A percentile compares a stretch with the other conserved stretches of the same genome.
phyloP scores from a whole-genome alignment of 1,140 invertebrate genomes.

The Branchinecta lindahli region DNA sequence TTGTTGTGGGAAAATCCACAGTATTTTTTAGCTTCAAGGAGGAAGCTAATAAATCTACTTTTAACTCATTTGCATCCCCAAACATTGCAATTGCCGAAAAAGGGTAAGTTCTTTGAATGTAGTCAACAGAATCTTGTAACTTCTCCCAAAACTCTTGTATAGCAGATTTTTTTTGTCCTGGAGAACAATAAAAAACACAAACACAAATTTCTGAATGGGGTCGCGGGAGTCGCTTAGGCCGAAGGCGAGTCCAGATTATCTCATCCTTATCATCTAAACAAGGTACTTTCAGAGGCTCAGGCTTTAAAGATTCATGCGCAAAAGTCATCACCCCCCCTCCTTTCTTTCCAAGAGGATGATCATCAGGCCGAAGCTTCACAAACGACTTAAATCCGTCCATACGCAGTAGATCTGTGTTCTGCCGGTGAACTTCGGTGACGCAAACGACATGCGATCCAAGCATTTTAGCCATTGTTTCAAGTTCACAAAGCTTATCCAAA shows the following conservation, averaged over 20 bases:
- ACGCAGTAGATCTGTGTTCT: neutral
- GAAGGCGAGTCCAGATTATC: too few relatives aligned
- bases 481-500: too few relatives aligned
- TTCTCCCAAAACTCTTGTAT: too few relatives aligned
- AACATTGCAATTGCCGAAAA: neutral
- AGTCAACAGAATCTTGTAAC: too few relatives aligned
- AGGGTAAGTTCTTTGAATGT: too few relatives aligned
- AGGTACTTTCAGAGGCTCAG: too few relatives aligned
- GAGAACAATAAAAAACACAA: too few relatives aligned
- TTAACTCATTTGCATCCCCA: neutral
- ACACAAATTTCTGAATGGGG: too few relatives aligned
- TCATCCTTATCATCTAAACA: too few relatives aligned
- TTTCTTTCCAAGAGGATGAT: constrained; percentile 1
- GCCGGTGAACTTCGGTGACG: constrained; percentile 1
- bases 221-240: too few relatives aligned
- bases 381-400: neutral
- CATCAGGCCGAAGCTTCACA: constrained; percentile 1
- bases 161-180: too few relatives aligned
- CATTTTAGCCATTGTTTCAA: neutral
- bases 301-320: too few relatives aligned
- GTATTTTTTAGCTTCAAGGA: neutral
- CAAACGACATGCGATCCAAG: neutral
- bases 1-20: neutral
- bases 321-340: neutral
- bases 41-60: neutral